A percentile compares a stretch with the other conserved stretches of the same genome.
Evolutionary conservation across 2,797 vertebrate species (phyloP).

Genomic region (Pitangus sulphuratus): DNA sequence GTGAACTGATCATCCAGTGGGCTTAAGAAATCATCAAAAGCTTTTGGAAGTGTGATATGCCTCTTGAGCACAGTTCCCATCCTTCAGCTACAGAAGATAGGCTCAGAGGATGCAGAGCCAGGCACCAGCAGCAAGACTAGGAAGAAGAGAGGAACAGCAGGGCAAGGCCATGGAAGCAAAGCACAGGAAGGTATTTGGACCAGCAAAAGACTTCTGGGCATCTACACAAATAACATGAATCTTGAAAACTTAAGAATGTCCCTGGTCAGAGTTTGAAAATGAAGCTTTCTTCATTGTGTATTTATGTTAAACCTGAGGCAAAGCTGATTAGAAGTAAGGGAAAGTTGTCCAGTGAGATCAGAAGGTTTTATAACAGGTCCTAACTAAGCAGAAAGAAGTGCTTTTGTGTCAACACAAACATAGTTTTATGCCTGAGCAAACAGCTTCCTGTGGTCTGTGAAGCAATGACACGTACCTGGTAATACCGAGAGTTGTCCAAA

Average conservation of each 20-base stretch:
- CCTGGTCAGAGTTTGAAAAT: not conserved
- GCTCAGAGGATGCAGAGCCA: not conserved
- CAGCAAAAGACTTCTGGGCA: not conserved
- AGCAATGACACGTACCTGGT: not conserved
- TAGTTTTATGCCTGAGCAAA: conserved; percentile 42
- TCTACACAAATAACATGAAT: not conserved
- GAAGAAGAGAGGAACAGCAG: not conserved
- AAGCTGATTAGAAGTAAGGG: not conserved
- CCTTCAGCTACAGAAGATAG: not conserved
- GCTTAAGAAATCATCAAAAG: not conserved
- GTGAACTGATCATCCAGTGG: not conserved
- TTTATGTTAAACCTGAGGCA: not conserved
- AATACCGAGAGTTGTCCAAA: not conserved
- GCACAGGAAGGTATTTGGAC: not conserved
- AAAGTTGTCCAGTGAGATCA: not conserved
- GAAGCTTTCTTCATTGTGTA: not conserved
- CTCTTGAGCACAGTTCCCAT: not conserved
- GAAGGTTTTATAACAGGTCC: not conserved
- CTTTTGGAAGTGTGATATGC: not conserved
- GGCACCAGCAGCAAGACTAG: not conserved
- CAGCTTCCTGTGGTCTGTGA: not conserved
- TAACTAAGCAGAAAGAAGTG: not conserved
- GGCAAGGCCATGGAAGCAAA: not conserved
- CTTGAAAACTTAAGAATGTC: not conserved
- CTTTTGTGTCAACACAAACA: not conserved